Base-by-base conservation (phyloP, 2,113 vertebrate species). In the Lucifuga dentata region DNA sequence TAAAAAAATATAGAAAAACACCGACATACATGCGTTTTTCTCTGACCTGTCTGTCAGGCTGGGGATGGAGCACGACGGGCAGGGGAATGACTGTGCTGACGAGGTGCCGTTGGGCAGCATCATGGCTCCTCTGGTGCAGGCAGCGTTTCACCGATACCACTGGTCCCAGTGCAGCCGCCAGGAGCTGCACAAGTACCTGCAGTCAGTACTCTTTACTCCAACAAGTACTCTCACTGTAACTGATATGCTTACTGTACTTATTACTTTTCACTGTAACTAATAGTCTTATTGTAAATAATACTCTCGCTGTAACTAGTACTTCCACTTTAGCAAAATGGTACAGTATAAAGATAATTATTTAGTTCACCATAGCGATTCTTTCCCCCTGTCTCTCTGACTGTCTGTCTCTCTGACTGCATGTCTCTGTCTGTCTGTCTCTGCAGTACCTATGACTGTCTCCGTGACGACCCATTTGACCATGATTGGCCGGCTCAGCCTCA, bases 121-220 rank as follows among this genome's bases (percentile, higher is more conserved):
- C 91, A 99, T 99, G 97, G 97, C 97, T 3, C 97, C 97, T 0
- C 90, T 95, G 16, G 97, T 99, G 20, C 96, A 98, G 84, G 97
- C 97, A 0, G 95, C 95, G 0, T 99, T 99, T 85, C 94, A 98
- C 43, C 95, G 95, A 45, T 99, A 98, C 92, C 97, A 97, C 90
- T 98, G 97, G 97, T 98, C 96, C 52, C 91, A 93, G 11, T 99
- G 97, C 89, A 98, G 97, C 90, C 95, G 98, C 82, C 96, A 95
- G 84, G 97, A 99, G 85, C 93, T 99, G 39, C 92, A 93, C 71
- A 91, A 94, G 7, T 96, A 98, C 69, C 92, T 98, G 60, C 90
- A 95, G 97, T 99, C 77, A 83, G 89, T 61, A 21, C 15, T 16
- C 1, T 16, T 26, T 7, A 49, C 6, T n/a, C 3, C 13, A 26